phyloP scores from a whole-genome alignment of 2,797 vertebrate genomes.

The Mormyrus proboscirostris region DNA sequence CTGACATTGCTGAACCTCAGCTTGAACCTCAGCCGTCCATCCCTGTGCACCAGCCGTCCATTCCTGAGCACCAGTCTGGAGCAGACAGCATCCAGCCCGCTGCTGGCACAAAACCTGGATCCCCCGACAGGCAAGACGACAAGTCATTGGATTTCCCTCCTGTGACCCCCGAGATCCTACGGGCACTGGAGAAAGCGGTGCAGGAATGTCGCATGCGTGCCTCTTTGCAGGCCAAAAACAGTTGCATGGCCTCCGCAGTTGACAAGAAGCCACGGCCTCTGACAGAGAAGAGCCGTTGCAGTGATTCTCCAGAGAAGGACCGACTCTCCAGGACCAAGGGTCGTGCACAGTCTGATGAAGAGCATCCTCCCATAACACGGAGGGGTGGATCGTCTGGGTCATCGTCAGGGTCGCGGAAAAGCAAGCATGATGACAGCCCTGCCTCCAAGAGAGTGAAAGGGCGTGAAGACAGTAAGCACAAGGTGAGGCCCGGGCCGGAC shows the following conservation, averaged over 20 bases:
- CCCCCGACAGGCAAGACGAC: not conserved
- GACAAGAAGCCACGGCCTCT: not conserved
- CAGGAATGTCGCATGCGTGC: constrained; percentile 49
- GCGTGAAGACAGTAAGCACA: constrained; percentile 18
- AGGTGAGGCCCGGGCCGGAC: constrained; percentile 27
- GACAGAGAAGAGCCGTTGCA: constrained; percentile 21
- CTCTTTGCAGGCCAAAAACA: constrained; percentile 32
- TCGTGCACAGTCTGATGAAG: constrained; percentile 31
- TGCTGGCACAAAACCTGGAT: not conserved
- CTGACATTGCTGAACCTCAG: not conserved
- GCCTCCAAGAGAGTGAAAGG: constrained; percentile 22
- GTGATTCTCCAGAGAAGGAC: constrained; percentile 28
- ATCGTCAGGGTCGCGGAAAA: constrained; percentile 31
- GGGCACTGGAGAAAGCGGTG: constrained; percentile 42
- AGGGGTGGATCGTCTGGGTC: constrained; percentile 34
- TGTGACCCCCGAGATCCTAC: constrained; percentile 39
- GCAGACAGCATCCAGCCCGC: not conserved
- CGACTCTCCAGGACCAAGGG: constrained; percentile 16
- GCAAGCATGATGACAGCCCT: constrained; percentile 44
- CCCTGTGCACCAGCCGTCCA: not conserved
- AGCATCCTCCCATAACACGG: constrained; percentile 19
- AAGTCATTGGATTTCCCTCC: constrained; percentile 30
- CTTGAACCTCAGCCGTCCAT: not conserved
- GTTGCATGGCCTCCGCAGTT: not conserved
- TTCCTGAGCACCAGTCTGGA: not conserved